phyloP scores from a whole-genome alignment of 2,797 vertebrate genomes.

The Lagocephalus sceleratus region DNA sequence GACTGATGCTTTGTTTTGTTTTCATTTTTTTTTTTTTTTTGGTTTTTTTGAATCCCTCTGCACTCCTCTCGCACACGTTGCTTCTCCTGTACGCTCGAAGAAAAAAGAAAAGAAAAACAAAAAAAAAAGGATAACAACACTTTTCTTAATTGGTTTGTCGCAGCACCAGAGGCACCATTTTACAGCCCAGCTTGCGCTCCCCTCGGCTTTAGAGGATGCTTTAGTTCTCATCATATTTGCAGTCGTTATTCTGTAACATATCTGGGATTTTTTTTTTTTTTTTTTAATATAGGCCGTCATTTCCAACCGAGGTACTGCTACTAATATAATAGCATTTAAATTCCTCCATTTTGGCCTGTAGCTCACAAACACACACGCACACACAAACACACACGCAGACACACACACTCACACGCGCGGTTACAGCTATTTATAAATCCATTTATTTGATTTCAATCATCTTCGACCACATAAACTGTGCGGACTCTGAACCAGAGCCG shows the following conservation, averaged over 20 bases:
- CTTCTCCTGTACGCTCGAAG: slow-evolving; percentile 32
- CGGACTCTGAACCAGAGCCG: slow-evolving; percentile 70
- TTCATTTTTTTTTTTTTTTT: too few relatives aligned
- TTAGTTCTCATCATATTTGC: slow-evolving; percentile 53
- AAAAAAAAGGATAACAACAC: slow-evolving; percentile 53
- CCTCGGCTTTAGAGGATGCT: slow-evolving; percentile 40
- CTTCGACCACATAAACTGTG: slow-evolving; percentile 81
- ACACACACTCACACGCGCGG: slow-evolving; percentile 9
- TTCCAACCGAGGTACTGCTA: slow-evolving; percentile 43
- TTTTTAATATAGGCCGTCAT: slow-evolving; percentile 41
- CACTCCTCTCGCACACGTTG: slow-evolving; percentile 26
- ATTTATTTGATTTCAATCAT: slow-evolving; percentile 63
- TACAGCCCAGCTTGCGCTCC: slow-evolving; percentile 46
- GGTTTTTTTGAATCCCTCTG: too few relatives aligned
- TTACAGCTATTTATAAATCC: slow-evolving; percentile 60
- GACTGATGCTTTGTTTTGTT: slow-evolving; percentile 58
- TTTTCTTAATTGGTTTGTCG: slow-evolving; percentile 54
- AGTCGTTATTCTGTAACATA: slow-evolving; percentile 62
- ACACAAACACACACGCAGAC: slow-evolving; percentile 1
- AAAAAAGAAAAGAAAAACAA: too few relatives aligned
- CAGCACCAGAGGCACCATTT: slow-evolving; percentile 64
- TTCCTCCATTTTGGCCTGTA: slow-evolving; percentile 57
- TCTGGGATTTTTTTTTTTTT: slow-evolving; percentile 16
- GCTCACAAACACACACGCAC: slow-evolving; percentile 14
- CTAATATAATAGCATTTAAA: slow-evolving; percentile 64